phyloP scores from a whole-genome alignment of 53 echinoderm and acorn worm genomes.

The Pentamera pediparva region DNA sequence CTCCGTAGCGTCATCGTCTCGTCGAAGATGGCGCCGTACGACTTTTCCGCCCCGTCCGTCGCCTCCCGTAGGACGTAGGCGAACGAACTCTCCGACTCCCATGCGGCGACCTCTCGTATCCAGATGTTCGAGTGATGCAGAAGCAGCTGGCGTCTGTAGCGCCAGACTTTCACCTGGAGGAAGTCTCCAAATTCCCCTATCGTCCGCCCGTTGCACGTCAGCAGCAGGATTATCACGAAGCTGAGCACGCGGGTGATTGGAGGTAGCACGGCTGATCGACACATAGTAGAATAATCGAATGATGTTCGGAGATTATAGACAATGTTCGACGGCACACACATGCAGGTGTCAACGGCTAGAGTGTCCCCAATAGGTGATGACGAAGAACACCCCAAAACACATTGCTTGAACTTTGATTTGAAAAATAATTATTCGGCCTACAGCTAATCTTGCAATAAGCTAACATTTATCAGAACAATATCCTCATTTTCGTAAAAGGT shows the following conservation, averaged over 20 bases:
- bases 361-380: too few relatives aligned
- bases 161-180: constrained; percentile 6
- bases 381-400: too few relatives aligned
- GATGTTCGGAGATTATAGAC: too few relatives aligned
- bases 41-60: not conserved
- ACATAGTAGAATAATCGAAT: too few relatives aligned
- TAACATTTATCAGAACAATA: too few relatives aligned
- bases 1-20: constrained; percentile 1
- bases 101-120: constrained; percentile 14
- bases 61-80: constrained; percentile 13
- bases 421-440: too few relatives aligned
- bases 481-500: too few relatives aligned
- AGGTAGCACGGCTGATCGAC: too few relatives aligned
- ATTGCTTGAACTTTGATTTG: too few relatives aligned
- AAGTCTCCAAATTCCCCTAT: not conserved
- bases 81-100: not conserved
- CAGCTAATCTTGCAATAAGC: too few relatives aligned
- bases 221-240: not conserved
- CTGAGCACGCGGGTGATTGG: not conserved
- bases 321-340: too few relatives aligned
- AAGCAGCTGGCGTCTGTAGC: constrained; percentile 1
- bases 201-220: not conserved
- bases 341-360: too few relatives aligned
- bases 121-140: not conserved
- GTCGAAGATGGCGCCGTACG: not conserved